Conservation (phyloP, 2,888 invertebrate species). For the Polyommatus icarus region DNA sequence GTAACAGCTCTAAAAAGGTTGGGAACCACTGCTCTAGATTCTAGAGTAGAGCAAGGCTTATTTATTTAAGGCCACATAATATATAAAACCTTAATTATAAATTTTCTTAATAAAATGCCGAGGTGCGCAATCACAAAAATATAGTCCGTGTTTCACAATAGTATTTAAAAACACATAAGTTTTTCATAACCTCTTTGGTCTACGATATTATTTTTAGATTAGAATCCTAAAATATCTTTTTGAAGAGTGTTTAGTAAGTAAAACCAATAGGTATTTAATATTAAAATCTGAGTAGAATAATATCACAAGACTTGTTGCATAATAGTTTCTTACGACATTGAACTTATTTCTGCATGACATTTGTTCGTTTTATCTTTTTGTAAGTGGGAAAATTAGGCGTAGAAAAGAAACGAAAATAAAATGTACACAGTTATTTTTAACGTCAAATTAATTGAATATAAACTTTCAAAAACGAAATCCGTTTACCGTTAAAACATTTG, state of each 20-base stretch:
- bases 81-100: background rate
- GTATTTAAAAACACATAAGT: background rate
- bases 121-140: background rate
- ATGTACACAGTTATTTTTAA: background rate
- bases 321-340: conserved; percentile 48
- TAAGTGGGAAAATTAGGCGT: background rate
- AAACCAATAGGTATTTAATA: conserved; percentile 18
- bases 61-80: background rate
- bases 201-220: background rate
- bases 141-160: background rate
- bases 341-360: conserved; percentile 42
- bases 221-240: background rate
- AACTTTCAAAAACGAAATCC: conserved; percentile 67
- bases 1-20: too few relatives aligned
- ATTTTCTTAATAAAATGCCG: too few relatives aligned
- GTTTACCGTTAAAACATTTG: conserved; percentile 77
- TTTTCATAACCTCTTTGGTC: background rate
- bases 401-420: conserved; percentile 18
- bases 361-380: conserved; percentile 32
- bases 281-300: conserved; percentile 12
- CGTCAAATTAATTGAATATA: conserved; percentile 39
- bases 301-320: conserved; percentile 44
- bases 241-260: background rate
- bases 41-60: too few relatives aligned
- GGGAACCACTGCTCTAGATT: too few relatives aligned